These are phyloP conservation scores for Lepidotrigona ventralis DNA, from an alignment of 1,140 invertebrate genomes.

Conservation along the genomic window DNA sequence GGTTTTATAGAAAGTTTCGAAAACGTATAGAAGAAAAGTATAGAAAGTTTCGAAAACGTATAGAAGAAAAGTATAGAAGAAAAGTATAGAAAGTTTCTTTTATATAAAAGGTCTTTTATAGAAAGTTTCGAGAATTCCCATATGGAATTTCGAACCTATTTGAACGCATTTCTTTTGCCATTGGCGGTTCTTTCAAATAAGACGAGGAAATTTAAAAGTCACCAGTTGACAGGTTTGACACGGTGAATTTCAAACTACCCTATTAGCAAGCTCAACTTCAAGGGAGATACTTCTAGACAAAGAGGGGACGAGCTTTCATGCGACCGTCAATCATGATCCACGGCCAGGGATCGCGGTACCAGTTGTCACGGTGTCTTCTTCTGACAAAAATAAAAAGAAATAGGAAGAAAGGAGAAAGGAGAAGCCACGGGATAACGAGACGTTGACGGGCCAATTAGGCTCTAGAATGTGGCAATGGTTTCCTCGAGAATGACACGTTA, in stretches of 20 bases:
- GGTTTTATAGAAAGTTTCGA: too few species aligned
- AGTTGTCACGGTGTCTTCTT: conserved; percentile 36
- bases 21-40: too few species aligned
- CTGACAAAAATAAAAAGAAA: neutral
- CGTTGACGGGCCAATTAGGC: conserved; percentile 71
- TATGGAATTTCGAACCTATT: neutral
- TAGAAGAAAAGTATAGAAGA: too few species aligned
- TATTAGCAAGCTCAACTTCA: too few species aligned
- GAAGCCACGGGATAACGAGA: conserved; percentile 62
- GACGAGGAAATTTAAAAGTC: too few species aligned
- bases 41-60: too few species aligned
- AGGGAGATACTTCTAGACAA: neutral
- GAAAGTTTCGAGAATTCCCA: too few species aligned
- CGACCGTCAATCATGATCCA: conserved; percentile 46
- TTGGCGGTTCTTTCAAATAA: neutral
- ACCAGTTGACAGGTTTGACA: neutral
- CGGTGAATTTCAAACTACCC: neutral
- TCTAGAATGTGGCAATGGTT: conserved; percentile 56
- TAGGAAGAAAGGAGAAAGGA: neutral
- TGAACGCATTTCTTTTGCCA: neutral
- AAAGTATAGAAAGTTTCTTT: too few species aligned
- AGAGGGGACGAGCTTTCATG: conserved; percentile 14
- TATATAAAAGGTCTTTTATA: too few species aligned
- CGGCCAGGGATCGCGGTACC: conserved; percentile 30
- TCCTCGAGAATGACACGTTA: conserved; percentile 49